phyloP scores from a whole-genome alignment of 2,113 vertebrate species.

The Stomatorhinus ivindoensis region DNA sequence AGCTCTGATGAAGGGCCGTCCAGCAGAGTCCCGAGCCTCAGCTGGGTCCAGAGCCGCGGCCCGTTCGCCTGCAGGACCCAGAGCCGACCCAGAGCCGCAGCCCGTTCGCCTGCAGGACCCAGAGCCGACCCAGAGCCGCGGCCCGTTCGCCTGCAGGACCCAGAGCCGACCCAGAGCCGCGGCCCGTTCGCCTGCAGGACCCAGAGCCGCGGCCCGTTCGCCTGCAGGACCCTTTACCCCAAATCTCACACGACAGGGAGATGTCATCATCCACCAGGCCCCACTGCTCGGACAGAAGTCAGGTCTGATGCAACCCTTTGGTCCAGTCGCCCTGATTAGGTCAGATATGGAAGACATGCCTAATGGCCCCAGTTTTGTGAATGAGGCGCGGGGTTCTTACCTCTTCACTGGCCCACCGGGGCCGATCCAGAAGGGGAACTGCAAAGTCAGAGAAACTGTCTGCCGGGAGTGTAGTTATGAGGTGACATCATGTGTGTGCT shows the following conservation, averaged over 20 bases:
- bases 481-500: not conserved
- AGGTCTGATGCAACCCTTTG: not conserved
- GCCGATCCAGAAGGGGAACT: not conserved
- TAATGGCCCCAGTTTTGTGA: not conserved
- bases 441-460: not conserved
- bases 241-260: not conserved
- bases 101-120: too few relatives aligned
- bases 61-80: too few relatives aligned
- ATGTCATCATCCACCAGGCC: constrained; percentile 16
- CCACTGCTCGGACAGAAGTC: not conserved
- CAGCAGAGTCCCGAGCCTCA: not conserved
- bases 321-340: constrained; percentile 20
- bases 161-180: not conserved
- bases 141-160: too few relatives aligned
- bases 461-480: not conserved
- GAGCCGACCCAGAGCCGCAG: too few relatives aligned
- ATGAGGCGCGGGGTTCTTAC: not conserved
- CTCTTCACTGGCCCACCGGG: not conserved
- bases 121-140: not conserved
- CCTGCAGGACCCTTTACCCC: too few relatives aligned
- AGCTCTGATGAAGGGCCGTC: not conserved
- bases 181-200: too few relatives aligned
- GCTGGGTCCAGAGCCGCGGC: not conserved
- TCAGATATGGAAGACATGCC: constrained; percentile 16
- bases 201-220: not conserved